Evolutionary conservation across 1,140 invertebrate genomes (phyloP), one percentile per base, ranked within the genome.

Genomic region (Euura saliciscinereae): DNA sequence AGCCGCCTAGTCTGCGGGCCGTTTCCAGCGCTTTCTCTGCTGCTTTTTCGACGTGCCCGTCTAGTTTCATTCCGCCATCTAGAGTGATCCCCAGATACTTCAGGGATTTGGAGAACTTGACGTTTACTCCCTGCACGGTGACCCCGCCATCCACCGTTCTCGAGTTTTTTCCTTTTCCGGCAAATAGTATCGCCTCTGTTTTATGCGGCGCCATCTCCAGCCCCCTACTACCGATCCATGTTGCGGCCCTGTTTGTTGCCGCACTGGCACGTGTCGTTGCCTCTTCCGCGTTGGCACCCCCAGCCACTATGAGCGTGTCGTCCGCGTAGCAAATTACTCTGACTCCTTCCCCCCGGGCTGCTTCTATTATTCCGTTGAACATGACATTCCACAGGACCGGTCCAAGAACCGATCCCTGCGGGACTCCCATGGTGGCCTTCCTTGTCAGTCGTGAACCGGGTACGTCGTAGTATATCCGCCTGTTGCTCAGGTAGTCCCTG

Each of bases 361-460:
- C 43, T 3, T 66, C 66, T 5, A 83, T 73, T 5, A 84, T 44
- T n/a, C 46, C 75, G 67, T 83, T 78, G 45, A 81, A 84, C 45
- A 77, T 64, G 2, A 78, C 42, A 71, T 82, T 82, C 79, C 82
- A 83, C 6, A 82, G 72, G 4, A 68, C 71, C 0, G 78, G 81
- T 13, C 78, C 80, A 1, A 84, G 67, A 7, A 81, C 73, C 6
- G 76, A 79, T 2, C 79, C 78, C 66, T 85, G 80, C 4, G 79
- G 76, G 1, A 70, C 75, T 43, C 77, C 77, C 3, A 74, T 74
- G 4, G 74, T 3, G 46, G 46, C 11, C 11, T 51, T 51, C 28
- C 11, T 8, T 11, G 2, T 8, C 11, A 11, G 11, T 51, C 11
- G 7, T 74, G 70, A 44, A 28, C 28, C 28, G 77, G 70, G 65